Conservation (phyloP, 2,888 invertebrate genomes). For the Trissolcus japonicus region DNA sequence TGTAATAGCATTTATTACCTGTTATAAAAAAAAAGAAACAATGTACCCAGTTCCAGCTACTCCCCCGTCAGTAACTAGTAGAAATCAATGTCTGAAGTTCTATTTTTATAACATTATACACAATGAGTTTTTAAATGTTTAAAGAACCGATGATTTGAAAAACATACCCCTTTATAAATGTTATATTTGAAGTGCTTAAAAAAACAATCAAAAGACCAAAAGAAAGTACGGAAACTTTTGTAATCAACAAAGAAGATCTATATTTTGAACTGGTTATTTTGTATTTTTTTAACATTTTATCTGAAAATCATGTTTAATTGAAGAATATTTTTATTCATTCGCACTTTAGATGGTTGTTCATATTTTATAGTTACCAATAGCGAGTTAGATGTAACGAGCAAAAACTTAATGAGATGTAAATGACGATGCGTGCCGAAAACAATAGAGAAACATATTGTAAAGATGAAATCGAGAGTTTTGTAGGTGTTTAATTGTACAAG, state of each 20-base stretch:
- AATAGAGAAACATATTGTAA: background rate
- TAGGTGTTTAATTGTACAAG: conserved; percentile 1
- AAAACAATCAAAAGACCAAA: no score
- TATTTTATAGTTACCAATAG: no score
- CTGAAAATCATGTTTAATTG: no score
- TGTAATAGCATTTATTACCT: conserved; percentile 42
- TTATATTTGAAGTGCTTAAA: no score
- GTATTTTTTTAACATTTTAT: no score
- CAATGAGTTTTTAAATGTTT: conserved; percentile 1
- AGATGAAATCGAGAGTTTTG: background rate
- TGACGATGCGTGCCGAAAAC: conserved; percentile 27
- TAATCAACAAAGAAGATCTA: no score
- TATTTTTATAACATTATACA: conserved; percentile 37
- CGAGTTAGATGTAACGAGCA: no score
- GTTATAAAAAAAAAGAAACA: conserved; percentile 12
- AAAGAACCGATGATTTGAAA: background rate
- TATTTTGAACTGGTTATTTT: no score
- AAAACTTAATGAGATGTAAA: background rate
- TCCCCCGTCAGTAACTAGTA: conserved; percentile 12
- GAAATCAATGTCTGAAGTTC: conserved; percentile 25
- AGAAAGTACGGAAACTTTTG: no score
- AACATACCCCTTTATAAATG: background rate
- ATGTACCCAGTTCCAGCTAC: background rate
- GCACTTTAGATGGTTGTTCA: no score
- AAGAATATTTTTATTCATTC: no score